These are phyloP conservation scores for Batillaria attramentaria DNA, from an alignment of 1,140 invertebrate species.

Conservation along the genomic window DNA sequence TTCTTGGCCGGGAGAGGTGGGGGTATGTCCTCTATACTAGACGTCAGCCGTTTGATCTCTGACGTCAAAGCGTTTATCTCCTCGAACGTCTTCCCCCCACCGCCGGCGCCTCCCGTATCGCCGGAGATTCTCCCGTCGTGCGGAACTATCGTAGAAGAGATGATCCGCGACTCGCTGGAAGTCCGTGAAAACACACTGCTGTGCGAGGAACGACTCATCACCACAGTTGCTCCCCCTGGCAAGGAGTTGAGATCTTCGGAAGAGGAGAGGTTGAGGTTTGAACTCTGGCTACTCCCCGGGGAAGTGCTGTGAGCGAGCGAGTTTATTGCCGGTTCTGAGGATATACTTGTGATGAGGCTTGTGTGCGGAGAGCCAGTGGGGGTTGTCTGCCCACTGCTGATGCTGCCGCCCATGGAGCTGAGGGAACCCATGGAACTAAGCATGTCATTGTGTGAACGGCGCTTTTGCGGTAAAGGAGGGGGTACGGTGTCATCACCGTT, in stretches of 20 bases:
- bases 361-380: background rate
- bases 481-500: conserved; percentile 73
- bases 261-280: conserved; percentile 58
- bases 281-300: conserved; percentile 56
- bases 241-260: background rate
- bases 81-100: conserved; percentile 51
- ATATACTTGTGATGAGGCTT: conserved; percentile 5
- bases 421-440: conserved; percentile 33
- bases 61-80: conserved; percentile 66
- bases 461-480: conserved; percentile 61
- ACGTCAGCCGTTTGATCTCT: conserved; percentile 64
- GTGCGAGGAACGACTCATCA: conserved; percentile 11
- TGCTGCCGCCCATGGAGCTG: conserved; percentile 22
- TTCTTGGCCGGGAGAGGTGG: conserved; percentile 86
- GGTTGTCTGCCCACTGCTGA: conserved; percentile 11
- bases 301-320: conserved; percentile 42
- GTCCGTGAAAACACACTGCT: conserved; percentile 40
- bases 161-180: conserved; percentile 47
- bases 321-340: background rate
- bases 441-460: conserved; percentile 51
- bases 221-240: background rate
- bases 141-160: conserved; percentile 36
- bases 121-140: conserved; percentile 35
- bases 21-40: conserved; percentile 59
- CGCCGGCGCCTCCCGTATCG: conserved; percentile 20